Evolutionary conservation across 2,113 vertebrate genomes (phyloP), one percentile per base, ranked within the genome.

Genomic region (Spea bombifrons): DNA sequence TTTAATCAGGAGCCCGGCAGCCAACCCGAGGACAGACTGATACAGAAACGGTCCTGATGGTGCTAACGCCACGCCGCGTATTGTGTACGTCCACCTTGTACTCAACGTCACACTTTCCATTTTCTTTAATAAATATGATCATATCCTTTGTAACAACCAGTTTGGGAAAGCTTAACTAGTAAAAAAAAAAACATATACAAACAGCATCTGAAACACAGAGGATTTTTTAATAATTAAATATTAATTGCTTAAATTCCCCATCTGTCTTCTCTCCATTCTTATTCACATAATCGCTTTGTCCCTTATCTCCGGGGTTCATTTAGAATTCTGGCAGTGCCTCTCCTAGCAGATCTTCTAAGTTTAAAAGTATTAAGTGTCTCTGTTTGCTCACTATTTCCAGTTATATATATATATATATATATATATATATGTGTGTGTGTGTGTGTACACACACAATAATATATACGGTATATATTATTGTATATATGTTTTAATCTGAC

Each of bases 1-100:
- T 92, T 93, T 93, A 80, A 92, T 89, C 10, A 57, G 45, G 82
- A 63, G 71, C 81, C 66, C 1, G 85, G 85, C 89, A 84, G 46
- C 50, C 50, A 55, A 53, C 49, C 64, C 64, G 30, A n/a, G 30
- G 43, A 66, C 45, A 4, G 61, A 64, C n/a, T 7, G 30, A 64
- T 64, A 64, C 5, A 64, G 61, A 8, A 64, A 64, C 4, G 8
- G n/a, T 7, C n/a, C n/a, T 30, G 30, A 30, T 30, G 30, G 30
- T 30, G 30, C 30, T 30, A 30, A 30, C 30, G n/a, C n/a, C n/a
- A n/a, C n/a, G n/a, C n/a, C n/a, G n/a, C n/a, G n/a, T n/a, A n/a
- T n/a, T n/a, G n/a, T n/a, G n/a, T n/a, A n/a, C n/a, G 30, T 30
- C 30, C 30, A 30, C 30, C 30, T 2, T 30, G 30, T 30, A 30